phyloP scores from a whole-genome alignment of 64 coral and sea anemone species.

The Hydrozoanthus tunicans region DNA sequence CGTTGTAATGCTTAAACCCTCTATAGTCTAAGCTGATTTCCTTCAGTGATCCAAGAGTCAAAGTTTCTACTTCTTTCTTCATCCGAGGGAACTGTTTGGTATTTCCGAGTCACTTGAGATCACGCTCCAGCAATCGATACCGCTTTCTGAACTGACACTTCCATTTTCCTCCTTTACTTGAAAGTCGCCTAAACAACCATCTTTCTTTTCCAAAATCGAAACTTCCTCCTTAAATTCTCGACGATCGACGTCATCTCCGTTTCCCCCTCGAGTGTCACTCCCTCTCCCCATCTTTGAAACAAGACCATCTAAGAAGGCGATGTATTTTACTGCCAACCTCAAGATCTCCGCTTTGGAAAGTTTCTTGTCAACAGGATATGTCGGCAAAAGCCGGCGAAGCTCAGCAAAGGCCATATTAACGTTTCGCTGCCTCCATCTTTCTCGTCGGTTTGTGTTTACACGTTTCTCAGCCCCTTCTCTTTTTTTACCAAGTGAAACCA shows the following conservation, averaged over 20 bases:
- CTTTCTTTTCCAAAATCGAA: background rate
- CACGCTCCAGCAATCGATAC: conserved; percentile 44
- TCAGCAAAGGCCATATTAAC: conserved; percentile 30
- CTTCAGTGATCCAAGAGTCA: background rate
- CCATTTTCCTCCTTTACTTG: conserved; percentile 22
- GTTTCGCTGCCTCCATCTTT: conserved; percentile 39
- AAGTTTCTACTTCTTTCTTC: background rate
- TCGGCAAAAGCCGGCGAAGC: conserved; percentile 32
- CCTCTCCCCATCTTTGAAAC: conserved; percentile 23
- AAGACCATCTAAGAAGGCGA: conserved; percentile 31
- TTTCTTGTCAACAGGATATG: conserved; percentile 45
- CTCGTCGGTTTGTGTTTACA: conserved; percentile 4
- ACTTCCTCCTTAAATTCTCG: background rate
- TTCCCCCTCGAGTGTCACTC: background rate
- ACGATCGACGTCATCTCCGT: background rate
- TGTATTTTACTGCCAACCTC: conserved; percentile 46
- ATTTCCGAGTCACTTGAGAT: conserved; percentile 56
- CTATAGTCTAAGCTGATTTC: background rate
- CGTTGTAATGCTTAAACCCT: background rate
- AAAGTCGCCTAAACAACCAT: background rate
- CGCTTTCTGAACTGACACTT: conserved; percentile 46
- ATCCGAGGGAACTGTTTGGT: conserved; percentile 10
- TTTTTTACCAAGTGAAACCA: background rate
- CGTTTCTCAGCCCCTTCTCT: conserved; percentile 3
- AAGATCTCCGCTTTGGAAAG: conserved; percentile 46